Evolutionary conservation across 2,888 invertebrate genomes (phyloP), one percentile per base, ranked within the genome.

Genomic region (Eumacrocentrus americanus): DNA sequence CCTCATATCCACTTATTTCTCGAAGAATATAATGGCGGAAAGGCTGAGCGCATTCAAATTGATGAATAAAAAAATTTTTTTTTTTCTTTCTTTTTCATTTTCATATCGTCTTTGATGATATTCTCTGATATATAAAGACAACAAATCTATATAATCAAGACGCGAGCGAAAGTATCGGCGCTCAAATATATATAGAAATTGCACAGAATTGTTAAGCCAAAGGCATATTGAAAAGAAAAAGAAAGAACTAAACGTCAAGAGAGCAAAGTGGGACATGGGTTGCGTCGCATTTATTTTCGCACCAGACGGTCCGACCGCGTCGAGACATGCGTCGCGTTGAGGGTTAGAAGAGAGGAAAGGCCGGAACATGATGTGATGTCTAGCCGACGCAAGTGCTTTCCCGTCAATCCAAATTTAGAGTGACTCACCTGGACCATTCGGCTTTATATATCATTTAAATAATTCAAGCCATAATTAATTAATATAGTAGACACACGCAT

Each of bases 231-330:
- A 40, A 53, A 47, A 53, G 34, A 22, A 48, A 46, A 53, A 16
- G 22, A 40, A 50, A 37, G 51, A 60, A 53, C 40, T 51, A 48
- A 60, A 67, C 58, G 35, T 52, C 35, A 55, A 56, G 53, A 66
- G 58, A 48, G 56, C 58, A 42, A 37, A 50, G 53, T 40, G 50
- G 51, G 47, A 56, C 56, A 29, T 34, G 61, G 47, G 46, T 58
- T 54, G 51, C 67, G 66, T 65, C 63, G 57, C 50, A 61, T 70
- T 66, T 73, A 73, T 73, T 73, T 73, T 69, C 67, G 68, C 60
- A 65, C 66, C 64, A 70, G 70, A 72, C 70, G 59, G 61, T 38
- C 55, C 62, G 58, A 46, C 48, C 60, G 55, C 54, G 59, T 52
- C 60, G 61, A 59, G 63, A 59, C 63, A 65, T 58, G 61, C 60